Base-by-base conservation (phyloP, 2,113 vertebrate species). In the Lontra canadensis region DNA sequence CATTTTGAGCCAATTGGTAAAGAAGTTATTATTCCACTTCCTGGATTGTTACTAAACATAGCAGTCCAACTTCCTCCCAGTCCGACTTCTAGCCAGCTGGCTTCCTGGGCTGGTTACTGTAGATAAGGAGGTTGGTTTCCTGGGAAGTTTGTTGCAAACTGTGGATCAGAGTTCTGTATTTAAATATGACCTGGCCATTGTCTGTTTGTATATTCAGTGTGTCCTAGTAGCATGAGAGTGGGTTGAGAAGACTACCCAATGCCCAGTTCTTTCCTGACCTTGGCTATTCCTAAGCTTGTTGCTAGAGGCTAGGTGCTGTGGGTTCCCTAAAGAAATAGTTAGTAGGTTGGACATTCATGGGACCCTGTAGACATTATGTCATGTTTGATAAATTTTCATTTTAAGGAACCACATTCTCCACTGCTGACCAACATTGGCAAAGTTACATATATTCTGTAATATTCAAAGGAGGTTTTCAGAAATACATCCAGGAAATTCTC, bases 351-450 rank as follows among this genome's bases (percentile, higher is more conserved):
- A 78, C 31, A 87, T 71, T 87, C 42, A 52, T 90, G 7, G 78
- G 42, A 83, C 29, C 39, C n/a, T 42, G 59, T 71, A 93, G 90
- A 88, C 44, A 84, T 88, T n/a, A 73, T 88, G 52, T 91, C 67
- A 91, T 63, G 87, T 93, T 90, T 97, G 52, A 90, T 73, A 65
- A 79, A 69, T 87, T 96, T 90, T 87, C 86, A 65, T 91, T 95
- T 93, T 79, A 81, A 91, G 42, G 36, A 81, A 61, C 7, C 36
- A 65, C 42, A 84, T 91, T 95, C 90, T 79, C 26, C 26, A 94
- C 44, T 20, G 39, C 15, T 88, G 86, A 93, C 59, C 67, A 83
- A 15, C 57, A 95, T 83, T 94, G 95, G 52, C 78, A 61, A 93
- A 87, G 74, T 90, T 86, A 82, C 25, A 49, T 78, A 59, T 42